These are phyloP conservation scores for Mastacembelus armatus DNA, from an alignment of 2,797 vertebrate species.

Conservation along the genomic window DNA sequence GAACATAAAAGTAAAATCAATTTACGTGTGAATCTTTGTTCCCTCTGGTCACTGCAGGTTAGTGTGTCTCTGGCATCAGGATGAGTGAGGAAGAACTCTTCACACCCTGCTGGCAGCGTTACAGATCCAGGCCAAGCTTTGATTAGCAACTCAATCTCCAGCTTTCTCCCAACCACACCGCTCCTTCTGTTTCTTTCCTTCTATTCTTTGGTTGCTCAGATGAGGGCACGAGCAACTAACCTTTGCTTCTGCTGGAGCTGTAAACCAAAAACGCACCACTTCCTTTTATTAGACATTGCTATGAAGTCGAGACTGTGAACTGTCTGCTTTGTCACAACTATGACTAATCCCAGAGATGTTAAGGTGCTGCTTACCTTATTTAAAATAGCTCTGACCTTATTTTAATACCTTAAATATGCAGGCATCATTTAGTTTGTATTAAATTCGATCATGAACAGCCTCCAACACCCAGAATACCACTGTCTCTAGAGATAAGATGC, in stretches of 20 bases:
- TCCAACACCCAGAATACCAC: not conserved
- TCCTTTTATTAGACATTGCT: constrained; percentile 36
- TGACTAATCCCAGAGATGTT: constrained; percentile 4
- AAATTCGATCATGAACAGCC: constrained; percentile 37
- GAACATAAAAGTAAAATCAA: constrained; percentile 78
- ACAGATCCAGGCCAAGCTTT: constrained; percentile 57
- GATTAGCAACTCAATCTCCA: constrained; percentile 60
- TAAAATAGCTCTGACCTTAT: constrained; percentile 56
- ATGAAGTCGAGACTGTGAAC: constrained; percentile 32
- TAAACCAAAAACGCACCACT: constrained; percentile 12
- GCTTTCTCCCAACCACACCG: constrained; percentile 49
- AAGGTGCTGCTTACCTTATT: constrained; percentile 38
- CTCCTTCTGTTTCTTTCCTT: constrained; percentile 41
- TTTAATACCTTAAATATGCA: constrained; percentile 51
- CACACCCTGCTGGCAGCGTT: constrained; percentile 43
- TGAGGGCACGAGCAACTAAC: constrained; percentile 41
- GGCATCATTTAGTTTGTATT: constrained; percentile 51
- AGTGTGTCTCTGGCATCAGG: constrained; percentile 41
- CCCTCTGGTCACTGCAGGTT: constrained; percentile 64
- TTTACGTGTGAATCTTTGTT: constrained; percentile 64
- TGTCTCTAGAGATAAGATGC: constrained; percentile 29
- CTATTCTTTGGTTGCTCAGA: constrained; percentile 38
- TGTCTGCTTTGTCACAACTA: constrained; percentile 15
- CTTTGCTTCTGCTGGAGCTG: constrained; percentile 36
- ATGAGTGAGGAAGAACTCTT: constrained; percentile 34